phyloP scores from a whole-genome alignment of 2,113 vertebrate species.

The Heliornis fulica region DNA sequence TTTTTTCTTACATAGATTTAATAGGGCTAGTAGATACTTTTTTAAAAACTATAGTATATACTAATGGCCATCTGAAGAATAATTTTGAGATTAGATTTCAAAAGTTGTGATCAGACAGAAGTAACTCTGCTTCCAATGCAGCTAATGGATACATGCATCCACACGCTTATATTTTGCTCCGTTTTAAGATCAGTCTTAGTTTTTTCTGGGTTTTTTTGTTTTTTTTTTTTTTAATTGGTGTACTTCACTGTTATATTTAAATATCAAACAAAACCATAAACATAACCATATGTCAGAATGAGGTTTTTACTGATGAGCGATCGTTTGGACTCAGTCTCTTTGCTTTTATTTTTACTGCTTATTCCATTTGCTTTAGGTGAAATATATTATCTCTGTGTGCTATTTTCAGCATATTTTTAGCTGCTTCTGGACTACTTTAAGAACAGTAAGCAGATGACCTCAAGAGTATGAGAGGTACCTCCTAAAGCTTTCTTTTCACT shows the following conservation, averaged over 20 bases:
- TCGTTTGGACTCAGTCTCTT: slow-evolving; percentile 35
- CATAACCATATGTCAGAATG: slow-evolving; percentile 73
- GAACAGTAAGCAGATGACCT: neutral
- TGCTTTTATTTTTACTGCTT: slow-evolving; percentile 41
- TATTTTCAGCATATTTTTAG: slow-evolving; percentile 12
- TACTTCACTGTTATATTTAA: slow-evolving; percentile 76
- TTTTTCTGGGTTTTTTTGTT: too few species aligned
- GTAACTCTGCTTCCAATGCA: neutral
- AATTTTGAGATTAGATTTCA: neutral
- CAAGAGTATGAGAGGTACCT: neutral
- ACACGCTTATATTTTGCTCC: neutral
- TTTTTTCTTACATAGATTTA: neutral
- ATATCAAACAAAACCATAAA: slow-evolving; percentile 74
- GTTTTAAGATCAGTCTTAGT: neutral
- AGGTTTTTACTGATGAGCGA: slow-evolving; percentile 55
- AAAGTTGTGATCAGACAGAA: neutral
- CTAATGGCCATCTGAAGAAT: neutral
- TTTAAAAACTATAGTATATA: neutral
- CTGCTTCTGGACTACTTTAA: neutral
- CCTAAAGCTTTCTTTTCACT: neutral
- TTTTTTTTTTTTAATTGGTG: neutral
- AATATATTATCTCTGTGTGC: neutral
- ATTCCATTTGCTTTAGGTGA: slow-evolving; percentile 12
- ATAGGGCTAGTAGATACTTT: neutral
- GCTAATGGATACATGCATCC: neutral